phyloP scores from a whole-genome alignment of 2,888 invertebrate species.

The Coelopa pilipes region DNA sequence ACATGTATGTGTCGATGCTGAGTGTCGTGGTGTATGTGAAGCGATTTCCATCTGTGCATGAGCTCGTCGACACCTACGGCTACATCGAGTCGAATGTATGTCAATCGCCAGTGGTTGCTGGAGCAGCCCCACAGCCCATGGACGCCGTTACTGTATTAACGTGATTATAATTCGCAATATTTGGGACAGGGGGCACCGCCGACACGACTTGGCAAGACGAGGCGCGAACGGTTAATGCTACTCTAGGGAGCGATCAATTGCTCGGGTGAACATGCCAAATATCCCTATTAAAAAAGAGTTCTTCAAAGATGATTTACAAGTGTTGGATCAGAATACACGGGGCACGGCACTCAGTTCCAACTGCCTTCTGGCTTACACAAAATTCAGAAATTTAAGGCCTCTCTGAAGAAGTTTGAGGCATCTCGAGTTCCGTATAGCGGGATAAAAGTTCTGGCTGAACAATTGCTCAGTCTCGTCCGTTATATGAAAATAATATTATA shows the following conservation, averaged over 20 bases:
- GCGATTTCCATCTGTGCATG: not conserved
- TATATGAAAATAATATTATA: not conserved
- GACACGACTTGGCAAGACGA: too few relatives aligned
- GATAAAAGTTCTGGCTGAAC: too few relatives aligned
- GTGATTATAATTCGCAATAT: slow-evolving; percentile 9
- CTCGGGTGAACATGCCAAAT: not conserved
- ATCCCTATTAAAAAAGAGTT: not conserved
- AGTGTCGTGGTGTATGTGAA: not conserved
- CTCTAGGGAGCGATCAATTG: slow-evolving; percentile 17
- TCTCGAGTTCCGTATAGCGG: not conserved
- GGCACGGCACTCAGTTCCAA: not conserved
- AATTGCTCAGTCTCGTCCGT: not conserved
- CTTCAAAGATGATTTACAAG: not conserved
- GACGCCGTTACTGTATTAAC: not conserved
- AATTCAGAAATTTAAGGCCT: not conserved
- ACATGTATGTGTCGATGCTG: not conserved
- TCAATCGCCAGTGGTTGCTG: not conserved
- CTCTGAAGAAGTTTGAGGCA: not conserved
- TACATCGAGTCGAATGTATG: slow-evolving; percentile 4
- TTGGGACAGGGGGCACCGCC: not conserved
- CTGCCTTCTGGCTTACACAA: not conserved
- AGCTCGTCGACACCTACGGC: not conserved
- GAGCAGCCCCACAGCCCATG: not conserved
- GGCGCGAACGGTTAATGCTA: slow-evolving; percentile 5
- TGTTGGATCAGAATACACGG: not conserved